These are phyloP conservation scores for Teleopsis dalmanni DNA, from an alignment of 1,140 invertebrate species.

Conservation along the genomic window DNA sequence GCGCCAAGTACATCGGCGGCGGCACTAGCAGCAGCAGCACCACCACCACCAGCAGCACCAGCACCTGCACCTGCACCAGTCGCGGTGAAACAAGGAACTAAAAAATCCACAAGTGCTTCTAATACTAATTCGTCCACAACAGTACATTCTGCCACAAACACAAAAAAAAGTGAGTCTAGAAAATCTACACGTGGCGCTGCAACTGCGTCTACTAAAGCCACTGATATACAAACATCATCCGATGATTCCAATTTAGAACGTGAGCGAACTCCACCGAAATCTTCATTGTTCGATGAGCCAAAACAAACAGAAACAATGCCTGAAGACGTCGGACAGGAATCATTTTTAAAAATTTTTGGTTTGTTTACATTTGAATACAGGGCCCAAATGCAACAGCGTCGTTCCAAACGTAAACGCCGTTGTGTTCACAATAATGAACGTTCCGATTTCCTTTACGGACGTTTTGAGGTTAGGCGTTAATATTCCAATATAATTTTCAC, in stretches of 20 bases:
- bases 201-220: background rate
- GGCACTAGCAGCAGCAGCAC: background rate
- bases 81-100: background rate
- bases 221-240: slow-evolving; percentile 22
- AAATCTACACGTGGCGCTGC: background rate
- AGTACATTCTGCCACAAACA: background rate
- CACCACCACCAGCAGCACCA: slow-evolving; percentile 1
- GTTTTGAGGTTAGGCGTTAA: slow-evolving; percentile 24
- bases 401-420: slow-evolving; percentile 39
- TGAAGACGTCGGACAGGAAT: slow-evolving; percentile 32
- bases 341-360: slow-evolving; percentile 31
- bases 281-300: slow-evolving; percentile 26
- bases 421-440: slow-evolving; percentile 36
- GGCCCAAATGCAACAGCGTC: slow-evolving; percentile 32
- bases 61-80: background rate
- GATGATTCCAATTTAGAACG: slow-evolving; percentile 30
- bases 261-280: slow-evolving; percentile 18
- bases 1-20: too few relatives aligned
- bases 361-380: slow-evolving; percentile 30
- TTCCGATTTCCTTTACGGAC: slow-evolving; percentile 40
- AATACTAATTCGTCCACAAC: background rate
- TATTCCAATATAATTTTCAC: background rate
- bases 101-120: slow-evolving; percentile 1
- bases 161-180: background rate
- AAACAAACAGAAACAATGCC: slow-evolving; percentile 25